A percentile compares a stretch with the other conserved stretches of the same genome.
Evolutionary conservation across 2,113 vertebrate species (phyloP).

Genomic region (Lagopus muta): DNA sequence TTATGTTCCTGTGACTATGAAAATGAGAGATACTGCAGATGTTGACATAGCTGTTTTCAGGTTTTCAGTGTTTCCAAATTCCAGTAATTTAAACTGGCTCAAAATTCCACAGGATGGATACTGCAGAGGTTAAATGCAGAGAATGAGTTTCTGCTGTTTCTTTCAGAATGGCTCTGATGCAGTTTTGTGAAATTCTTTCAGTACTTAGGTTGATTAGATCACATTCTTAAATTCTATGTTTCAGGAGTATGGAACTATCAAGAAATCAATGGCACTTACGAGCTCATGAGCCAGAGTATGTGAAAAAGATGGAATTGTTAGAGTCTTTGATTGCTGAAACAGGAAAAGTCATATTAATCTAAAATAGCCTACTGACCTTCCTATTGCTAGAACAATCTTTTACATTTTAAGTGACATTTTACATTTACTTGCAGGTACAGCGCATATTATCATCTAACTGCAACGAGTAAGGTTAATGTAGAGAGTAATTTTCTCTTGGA

Average conservation of each 20-base stretch:
- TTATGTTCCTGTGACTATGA: fast-evolving
- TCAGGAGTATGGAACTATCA: neutral
- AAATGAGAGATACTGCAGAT: neutral
- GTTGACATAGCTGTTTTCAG: neutral
- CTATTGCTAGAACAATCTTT: neutral
- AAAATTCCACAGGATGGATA: neutral
- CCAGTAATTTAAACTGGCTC: neutral
- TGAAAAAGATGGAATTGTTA: neutral
- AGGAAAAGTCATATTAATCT: neutral
- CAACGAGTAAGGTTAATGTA: neutral
- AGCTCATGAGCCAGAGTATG: neutral
- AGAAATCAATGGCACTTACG: neutral
- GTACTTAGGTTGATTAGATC: neutral
- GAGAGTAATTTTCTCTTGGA: neutral
- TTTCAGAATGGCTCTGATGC: neutral
- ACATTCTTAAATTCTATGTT: neutral
- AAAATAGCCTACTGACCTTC: neutral
- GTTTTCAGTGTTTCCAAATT: neutral
- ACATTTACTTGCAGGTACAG: neutral
- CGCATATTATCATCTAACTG: neutral
- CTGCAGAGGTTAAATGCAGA: neutral
- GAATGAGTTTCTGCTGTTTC: neutral
- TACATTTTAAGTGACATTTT: neutral
- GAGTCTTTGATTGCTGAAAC: neutral
- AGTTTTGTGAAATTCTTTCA: neutral